phyloP scores from a whole-genome alignment of 2,888 invertebrate genomes.

The Thera obeliscata region DNA sequence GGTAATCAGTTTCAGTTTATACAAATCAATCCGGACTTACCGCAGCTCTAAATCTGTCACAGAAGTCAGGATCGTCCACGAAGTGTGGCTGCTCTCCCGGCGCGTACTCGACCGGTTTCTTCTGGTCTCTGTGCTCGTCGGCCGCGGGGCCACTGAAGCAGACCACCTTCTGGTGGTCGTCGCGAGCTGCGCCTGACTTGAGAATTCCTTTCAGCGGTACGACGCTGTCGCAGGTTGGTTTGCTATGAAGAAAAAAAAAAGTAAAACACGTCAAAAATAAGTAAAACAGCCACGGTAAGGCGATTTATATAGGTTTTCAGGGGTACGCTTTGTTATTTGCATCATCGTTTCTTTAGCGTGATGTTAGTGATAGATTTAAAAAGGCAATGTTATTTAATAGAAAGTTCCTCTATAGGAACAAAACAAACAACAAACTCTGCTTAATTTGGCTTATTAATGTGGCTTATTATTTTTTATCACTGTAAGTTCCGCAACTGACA shows the following conservation, averaged over 20 bases:
- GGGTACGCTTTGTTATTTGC: too few relatives aligned
- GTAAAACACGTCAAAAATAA: not conserved
- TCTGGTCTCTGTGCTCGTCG: slow-evolving; percentile 56
- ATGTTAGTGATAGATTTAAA: too few relatives aligned
- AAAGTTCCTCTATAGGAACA: too few relatives aligned
- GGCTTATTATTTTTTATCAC: too few relatives aligned
- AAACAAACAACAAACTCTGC: too few relatives aligned
- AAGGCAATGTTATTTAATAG: too few relatives aligned
- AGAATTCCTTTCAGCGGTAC: slow-evolving; percentile 74
- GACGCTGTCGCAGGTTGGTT: slow-evolving; percentile 66
- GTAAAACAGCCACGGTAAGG: not conserved
- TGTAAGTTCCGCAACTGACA: not conserved
- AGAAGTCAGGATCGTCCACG: slow-evolving; percentile 65
- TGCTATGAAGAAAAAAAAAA: slow-evolving; percentile 49
- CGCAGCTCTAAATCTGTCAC: slow-evolving; percentile 61
- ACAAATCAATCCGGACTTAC: slow-evolving; percentile 45
- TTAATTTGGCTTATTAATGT: too few relatives aligned
- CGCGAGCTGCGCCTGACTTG: slow-evolving; percentile 68
- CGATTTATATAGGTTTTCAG: too few relatives aligned
- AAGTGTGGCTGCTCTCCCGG: slow-evolving; percentile 68
- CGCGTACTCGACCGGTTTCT: slow-evolving; percentile 48
- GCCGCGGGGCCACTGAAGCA: slow-evolving; percentile 77
- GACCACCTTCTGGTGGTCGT: slow-evolving; percentile 78
- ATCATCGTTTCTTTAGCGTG: too few relatives aligned
- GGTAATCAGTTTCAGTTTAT: too few relatives aligned